Conservation (phyloP, 1,140 invertebrate genomes). For the Lasaia peninsularis region DNA sequence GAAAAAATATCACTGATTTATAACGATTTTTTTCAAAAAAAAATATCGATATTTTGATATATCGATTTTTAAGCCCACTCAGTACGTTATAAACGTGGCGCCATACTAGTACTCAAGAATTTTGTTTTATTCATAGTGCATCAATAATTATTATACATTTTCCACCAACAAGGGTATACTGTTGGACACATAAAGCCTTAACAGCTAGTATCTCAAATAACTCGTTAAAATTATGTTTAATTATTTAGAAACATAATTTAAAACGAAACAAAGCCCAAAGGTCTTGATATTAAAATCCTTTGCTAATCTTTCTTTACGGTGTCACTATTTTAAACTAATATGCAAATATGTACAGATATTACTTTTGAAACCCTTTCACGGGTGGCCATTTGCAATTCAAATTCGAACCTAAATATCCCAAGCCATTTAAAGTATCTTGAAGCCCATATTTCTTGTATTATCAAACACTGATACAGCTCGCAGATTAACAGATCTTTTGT, state of each 20-base stretch:
- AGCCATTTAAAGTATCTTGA: neutral
- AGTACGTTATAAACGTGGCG: no score
- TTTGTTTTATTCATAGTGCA: no score
- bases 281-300: conserved; percentile 1
- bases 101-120: no score
- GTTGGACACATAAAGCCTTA: no score
- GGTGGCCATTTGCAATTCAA: neutral
- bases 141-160: no score
- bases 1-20: no score
- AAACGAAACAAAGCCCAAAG: neutral
- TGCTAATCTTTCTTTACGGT: conserved; percentile 4
- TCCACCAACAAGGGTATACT: no score
- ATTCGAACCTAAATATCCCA: conserved; percentile 6
- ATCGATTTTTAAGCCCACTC: no score
- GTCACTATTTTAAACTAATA: conserved; percentile 3
- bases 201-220: no score
- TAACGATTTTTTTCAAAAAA: no score
- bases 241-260: neutral
- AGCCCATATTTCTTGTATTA: conserved; percentile 2
- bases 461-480: neutral
- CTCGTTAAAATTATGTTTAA: neutral
- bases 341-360: conserved; percentile 5
- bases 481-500: neutral
- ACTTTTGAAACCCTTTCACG: conserved; percentile 5
- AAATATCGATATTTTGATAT: no score